Percentiles rank a stretch among this genome's conserved stretches.
Evolutionary conservation across 37 sponge, comb jelly and placozoan species (phyloP).

Genomic region (Ianthella basta): DNA sequence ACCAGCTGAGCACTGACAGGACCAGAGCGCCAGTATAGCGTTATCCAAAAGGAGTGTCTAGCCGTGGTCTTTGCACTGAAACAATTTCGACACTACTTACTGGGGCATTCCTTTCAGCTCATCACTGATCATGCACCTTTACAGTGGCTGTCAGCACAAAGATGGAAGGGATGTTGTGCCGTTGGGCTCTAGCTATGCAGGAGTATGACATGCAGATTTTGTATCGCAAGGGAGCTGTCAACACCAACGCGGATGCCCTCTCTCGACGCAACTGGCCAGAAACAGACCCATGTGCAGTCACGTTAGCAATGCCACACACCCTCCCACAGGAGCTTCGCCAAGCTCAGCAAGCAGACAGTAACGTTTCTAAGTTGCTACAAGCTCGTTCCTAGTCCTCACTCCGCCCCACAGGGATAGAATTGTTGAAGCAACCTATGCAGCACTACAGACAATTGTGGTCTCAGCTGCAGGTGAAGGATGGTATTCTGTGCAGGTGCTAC

Average conservation of each 20-base stretch:
- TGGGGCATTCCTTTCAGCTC: background rate
- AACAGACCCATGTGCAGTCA: too few relatives aligned
- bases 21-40: background rate
- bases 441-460: conserved; percentile 57
- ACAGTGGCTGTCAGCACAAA: background rate
- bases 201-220: background rate
- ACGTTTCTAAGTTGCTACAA: too few relatives aligned
- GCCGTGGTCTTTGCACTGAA: background rate
- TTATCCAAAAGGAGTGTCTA: background rate
- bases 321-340: background rate
- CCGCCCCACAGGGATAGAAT: background rate
- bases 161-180: conserved; percentile 17
- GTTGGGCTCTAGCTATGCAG: conserved; percentile 17
- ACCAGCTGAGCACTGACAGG: background rate
- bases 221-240: background rate
- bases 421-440: conserved; percentile 33
- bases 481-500: conserved; percentile 50
- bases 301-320: too few relatives aligned
- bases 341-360: background rate
- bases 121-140: background rate
- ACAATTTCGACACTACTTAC: background rate
- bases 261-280: background rate
- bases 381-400: background rate
- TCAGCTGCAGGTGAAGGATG: conserved; percentile 44
- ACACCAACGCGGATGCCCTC: conserved; percentile 1